Evolutionary conservation across 2,888 invertebrate species (phyloP), one percentile per base, ranked within the genome.

Genomic region (Trilocha varians): DNA sequence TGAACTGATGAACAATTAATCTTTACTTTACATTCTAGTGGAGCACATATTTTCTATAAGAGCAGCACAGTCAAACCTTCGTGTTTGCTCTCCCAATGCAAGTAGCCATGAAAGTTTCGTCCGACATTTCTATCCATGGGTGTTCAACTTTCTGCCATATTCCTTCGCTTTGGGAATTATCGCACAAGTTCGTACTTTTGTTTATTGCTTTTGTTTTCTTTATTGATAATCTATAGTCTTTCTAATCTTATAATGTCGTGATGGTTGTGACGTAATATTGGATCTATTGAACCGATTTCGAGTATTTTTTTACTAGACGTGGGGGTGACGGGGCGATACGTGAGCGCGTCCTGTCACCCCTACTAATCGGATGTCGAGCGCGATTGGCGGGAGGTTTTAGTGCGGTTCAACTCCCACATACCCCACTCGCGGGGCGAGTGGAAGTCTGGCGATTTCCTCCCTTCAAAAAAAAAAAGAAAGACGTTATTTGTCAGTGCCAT

Each of bases 21-120:
- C 8, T 34, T 8, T n/a, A 13, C 6, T 36, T 42, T 47, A 15
- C 36, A 39, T 75, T 76, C 14, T 64, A 84, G 84, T 69, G 16
- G 82, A 85, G 57, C 80, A 84, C 36, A 61, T 80, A 0, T 49
- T 85, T 1, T 84, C 82, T 0, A 36, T 84, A 4, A 34, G 82
- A 2, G 63, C 76, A 34, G 78, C 76, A 8, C 62, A 76, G 5
- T 70, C 78, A 1, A 66, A 62, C 0, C 66, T 73, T 1, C 57
- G 66, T 46, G 54, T 59, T 0, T 82, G 82, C 17, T 59, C 59
- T 41, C 44, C 64, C 0, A 36, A 66, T 0, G 41, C 53, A n/a
- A 37, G 38, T 1, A 48, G 61, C 0, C 78, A 83, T 39, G 64
- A 76, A 50, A 70, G 67, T 0, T 85, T 82, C 14, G 70, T 76